Percentiles rank a stretch among this genome's conserved stretches.
phyloP scores from a whole-genome alignment of 2,888 invertebrate genomes.

The Rotaria sp. region DNA sequence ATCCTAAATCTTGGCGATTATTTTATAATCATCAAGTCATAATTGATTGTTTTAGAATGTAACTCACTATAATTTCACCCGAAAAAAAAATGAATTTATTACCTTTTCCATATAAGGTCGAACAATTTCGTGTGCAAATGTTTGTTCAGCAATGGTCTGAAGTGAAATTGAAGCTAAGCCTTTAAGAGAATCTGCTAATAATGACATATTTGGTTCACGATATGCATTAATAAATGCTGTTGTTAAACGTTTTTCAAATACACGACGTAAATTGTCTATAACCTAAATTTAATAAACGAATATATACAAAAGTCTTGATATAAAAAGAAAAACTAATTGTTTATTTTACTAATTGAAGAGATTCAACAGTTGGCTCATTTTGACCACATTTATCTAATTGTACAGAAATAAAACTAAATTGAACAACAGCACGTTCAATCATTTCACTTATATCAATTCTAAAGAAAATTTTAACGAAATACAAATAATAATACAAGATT shows the following conservation, averaged over 20 bases:
- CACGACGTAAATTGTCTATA: not conserved
- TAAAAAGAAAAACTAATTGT: not conserved
- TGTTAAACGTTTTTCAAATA: conserved; percentile 37
- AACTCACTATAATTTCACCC: too few species aligned
- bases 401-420: not conserved
- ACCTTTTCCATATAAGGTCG: conserved; percentile 64
- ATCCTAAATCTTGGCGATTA: too few species aligned
- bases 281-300: not conserved
- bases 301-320: not conserved
- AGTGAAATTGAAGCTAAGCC: not conserved
- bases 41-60: too few species aligned
- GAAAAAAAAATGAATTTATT: conserved; percentile 21
- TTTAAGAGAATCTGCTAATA: not conserved
- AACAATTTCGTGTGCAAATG: conserved; percentile 57
- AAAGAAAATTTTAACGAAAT: not conserved
- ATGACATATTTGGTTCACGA: not conserved
- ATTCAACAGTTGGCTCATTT: not conserved
- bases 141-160: not conserved
- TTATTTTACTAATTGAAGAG: not conserved
- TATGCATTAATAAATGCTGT: not conserved
- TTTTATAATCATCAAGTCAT: too few species aligned
- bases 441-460: not conserved
- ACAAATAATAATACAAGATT: too few species aligned
- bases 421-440: conserved; percentile 1
- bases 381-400: not conserved